phyloP scores from a whole-genome alignment of 1,140 invertebrate genomes.

The Diprion similis region DNA sequence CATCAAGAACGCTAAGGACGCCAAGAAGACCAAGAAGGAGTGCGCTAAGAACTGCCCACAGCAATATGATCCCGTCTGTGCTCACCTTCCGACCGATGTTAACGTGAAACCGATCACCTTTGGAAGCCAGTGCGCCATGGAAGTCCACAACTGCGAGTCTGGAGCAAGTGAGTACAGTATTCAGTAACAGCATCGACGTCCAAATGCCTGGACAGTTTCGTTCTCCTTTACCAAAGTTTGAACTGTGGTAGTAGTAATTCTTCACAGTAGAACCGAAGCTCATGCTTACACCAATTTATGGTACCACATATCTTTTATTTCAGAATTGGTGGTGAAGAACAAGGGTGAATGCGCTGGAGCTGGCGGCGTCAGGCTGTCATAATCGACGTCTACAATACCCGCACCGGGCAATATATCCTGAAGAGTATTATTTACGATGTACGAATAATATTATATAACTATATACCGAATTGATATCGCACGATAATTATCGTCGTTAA shows the following conservation, averaged over 20 bases:
- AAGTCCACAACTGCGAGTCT: slow-evolving; percentile 51
- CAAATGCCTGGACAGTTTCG: not conserved
- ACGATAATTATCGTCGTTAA: not conserved
- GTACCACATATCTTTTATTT: slow-evolving; percentile 19
- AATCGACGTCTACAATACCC: slow-evolving; percentile 9
- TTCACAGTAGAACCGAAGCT: not conserved
- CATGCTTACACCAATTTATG: not conserved
- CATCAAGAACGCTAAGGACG: slow-evolving; percentile 50
- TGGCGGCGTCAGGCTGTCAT: slow-evolving; percentile 42
- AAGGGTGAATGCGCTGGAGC: slow-evolving; percentile 53
- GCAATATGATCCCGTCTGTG: slow-evolving; percentile 50
- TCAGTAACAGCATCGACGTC: not conserved
- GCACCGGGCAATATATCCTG: not conserved
- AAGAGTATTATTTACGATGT: not conserved
- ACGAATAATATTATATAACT: not conserved
- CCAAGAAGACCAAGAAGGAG: slow-evolving; percentile 50
- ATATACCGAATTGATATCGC: not conserved
- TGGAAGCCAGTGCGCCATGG: slow-evolving; percentile 45
- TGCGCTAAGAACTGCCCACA: slow-evolving; percentile 43
- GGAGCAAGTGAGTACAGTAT: slow-evolving; percentile 45
- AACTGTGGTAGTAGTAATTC: not conserved
- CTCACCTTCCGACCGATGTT: slow-evolving; percentile 45
- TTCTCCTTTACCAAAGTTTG: not conserved
- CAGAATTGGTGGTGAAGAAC: slow-evolving; percentile 46
- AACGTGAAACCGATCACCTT: slow-evolving; percentile 48